A percentile compares a stretch with the other conserved stretches of the same genome.
Conservation (phyloP, 2,797 vertebrate species). For the Pagetopsis macropterus region DNA sequence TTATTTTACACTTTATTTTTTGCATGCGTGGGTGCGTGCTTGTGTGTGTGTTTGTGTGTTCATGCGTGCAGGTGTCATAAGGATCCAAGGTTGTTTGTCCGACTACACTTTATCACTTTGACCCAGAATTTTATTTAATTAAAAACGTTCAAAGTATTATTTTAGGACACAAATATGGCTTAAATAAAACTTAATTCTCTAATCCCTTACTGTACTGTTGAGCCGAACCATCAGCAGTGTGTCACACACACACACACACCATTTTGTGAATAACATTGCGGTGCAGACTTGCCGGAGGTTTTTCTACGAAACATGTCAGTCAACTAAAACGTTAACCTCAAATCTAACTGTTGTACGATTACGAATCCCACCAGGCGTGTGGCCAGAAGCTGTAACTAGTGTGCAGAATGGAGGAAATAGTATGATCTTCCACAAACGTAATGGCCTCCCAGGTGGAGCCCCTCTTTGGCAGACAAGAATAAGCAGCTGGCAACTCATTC, state of each 20-base stretch:
- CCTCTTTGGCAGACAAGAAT: not conserved
- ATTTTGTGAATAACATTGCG: conserved; percentile 4
- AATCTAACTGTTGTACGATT: conserved; percentile 31
- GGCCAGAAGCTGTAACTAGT: conserved; percentile 12
- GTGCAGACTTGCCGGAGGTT: conserved; percentile 24
- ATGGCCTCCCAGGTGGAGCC: not conserved
- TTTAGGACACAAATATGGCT: conserved; percentile 60
- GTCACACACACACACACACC: not conserved
- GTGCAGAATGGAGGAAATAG: not conserved
- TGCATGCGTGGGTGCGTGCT: too few relatives aligned
- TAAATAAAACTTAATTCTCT: conserved; percentile 54
- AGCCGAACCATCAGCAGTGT: conserved; percentile 8
- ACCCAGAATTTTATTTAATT: too few relatives aligned
- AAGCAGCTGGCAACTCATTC: too few relatives aligned
- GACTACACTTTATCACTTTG: too few relatives aligned
- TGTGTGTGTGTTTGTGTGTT: too few relatives aligned
- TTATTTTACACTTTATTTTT: too few relatives aligned
- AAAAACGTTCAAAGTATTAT: conserved; percentile 24
- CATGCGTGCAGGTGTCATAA: too few relatives aligned
- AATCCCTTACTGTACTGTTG: conserved; percentile 49
- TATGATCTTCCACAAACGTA: not conserved
- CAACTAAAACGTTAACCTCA: conserved; percentile 40
- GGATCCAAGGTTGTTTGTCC: too few relatives aligned
- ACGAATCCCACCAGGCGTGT: conserved; percentile 6
- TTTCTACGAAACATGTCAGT: conserved; percentile 49